Conservation (phyloP, 2,888 invertebrate species). For the Drosophila niveifrons region DNA sequence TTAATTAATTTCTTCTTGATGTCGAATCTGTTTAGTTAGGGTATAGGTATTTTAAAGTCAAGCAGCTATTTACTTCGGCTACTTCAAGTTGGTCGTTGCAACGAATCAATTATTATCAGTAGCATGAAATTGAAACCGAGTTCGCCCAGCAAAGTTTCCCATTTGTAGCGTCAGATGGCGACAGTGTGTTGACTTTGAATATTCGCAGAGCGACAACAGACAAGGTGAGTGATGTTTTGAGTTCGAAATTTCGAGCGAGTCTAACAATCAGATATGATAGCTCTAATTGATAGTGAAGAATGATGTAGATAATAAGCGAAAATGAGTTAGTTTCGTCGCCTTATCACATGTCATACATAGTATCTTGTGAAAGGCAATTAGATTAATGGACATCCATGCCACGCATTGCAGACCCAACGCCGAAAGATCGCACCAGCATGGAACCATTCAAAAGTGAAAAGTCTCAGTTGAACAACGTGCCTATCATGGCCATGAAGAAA, state of each 20-base stretch:
- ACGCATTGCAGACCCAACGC: conserved; percentile 45
- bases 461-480: conserved; percentile 30
- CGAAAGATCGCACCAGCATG: neutral
- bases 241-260: neutral
- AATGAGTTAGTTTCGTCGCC: conserved; percentile 20
- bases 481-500: conserved; percentile 73
- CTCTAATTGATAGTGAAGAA: conserved; percentile 65
- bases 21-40: neutral
- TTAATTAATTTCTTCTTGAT: neutral
- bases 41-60: neutral
- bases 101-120: conserved; percentile 22
- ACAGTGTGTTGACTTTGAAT: neutral
- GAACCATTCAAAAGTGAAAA: conserved; percentile 35
- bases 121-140: conserved; percentile 4
- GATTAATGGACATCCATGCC: conserved; percentile 54
- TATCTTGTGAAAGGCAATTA: conserved; percentile 38
- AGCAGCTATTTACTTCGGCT: neutral
- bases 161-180: conserved; percentile 34
- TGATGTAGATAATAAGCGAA: conserved; percentile 42
- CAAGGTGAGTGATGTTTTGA: conserved; percentile 33
- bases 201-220: neutral
- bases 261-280: conserved; percentile 19
- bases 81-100: conserved; percentile 6
- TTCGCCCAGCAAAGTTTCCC: neutral
- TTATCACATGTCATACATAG: conserved; percentile 42